Evolutionary conservation across 2,888 invertebrate genomes (phyloP).

Genomic region (Epinotia demarniana): DNA sequence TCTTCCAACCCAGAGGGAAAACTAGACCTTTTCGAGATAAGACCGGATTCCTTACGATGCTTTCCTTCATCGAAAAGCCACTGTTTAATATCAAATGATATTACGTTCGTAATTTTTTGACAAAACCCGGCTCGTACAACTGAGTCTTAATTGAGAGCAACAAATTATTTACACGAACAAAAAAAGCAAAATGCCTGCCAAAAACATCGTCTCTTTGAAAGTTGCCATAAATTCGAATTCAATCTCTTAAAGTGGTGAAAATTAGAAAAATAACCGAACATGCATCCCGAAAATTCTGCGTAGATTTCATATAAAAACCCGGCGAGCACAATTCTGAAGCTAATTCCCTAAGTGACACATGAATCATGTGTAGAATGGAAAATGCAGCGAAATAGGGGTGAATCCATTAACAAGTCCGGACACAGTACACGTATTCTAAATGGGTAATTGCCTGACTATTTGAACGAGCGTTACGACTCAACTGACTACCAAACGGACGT

Average conservation of each 20-base stretch:
- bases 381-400: neutral
- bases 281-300: conserved; percentile 3
- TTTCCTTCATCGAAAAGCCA: too few relatives aligned
- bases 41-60: too few relatives aligned
- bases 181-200: too few relatives aligned
- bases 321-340: neutral
- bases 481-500: too few relatives aligned
- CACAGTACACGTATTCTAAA: conserved; percentile 9
- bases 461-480: too few relatives aligned
- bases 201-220: neutral
- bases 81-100: too few relatives aligned
- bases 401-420: conserved; percentile 15
- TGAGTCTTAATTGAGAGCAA: neutral
- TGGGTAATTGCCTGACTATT: too few relatives aligned
- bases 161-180: neutral
- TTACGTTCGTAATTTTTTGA: too few relatives aligned
- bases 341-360: conserved; percentile 33
- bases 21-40: too few relatives aligned
- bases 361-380: conserved; percentile 28
- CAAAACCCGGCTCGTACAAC: too few relatives aligned
- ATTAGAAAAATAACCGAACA: neutral
- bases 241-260: conserved; percentile 18
- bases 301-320: neutral
- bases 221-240: conserved; percentile 1
- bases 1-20: too few relatives aligned